These are phyloP conservation scores for Podarcis raffonei DNA, from an alignment of 2,113 vertebrate species.

Conservation along the genomic window DNA sequence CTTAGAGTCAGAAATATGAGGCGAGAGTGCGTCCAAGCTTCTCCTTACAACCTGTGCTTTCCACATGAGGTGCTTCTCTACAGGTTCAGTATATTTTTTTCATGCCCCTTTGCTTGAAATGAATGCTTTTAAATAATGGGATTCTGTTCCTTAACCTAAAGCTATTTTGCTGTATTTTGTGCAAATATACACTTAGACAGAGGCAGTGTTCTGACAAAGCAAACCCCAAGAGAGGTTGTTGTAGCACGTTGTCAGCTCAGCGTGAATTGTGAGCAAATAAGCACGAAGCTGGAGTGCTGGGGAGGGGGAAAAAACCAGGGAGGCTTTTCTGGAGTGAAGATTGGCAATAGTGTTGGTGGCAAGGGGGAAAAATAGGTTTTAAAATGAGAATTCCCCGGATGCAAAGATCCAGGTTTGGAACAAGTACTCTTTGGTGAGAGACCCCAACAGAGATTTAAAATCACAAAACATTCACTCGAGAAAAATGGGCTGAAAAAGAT, in stretches of 20 bases:
- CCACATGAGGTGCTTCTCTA: background rate
- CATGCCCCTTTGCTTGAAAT: background rate
- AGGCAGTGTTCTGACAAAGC: background rate
- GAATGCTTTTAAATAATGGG: background rate
- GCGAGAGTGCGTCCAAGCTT: background rate
- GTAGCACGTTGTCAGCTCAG: rapidly evolving
- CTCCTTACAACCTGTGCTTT: background rate
- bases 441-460: no score
- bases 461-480: no score
- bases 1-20: background rate
- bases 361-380: no score
- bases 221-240: background rate
- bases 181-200: rapidly evolving
- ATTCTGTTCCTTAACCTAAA: background rate
- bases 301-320: background rate
- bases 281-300: rapidly evolving
- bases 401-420: no score
- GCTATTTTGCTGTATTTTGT: background rate
- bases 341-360: background rate
- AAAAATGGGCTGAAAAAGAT: no score
- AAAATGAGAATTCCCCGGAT: no score
- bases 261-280: background rate
- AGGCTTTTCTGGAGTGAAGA: conserved; percentile 2
- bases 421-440: no score
- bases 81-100: rapidly evolving